Conservation (phyloP, 2,113 vertebrate species). For the Diadophis punctatus region DNA sequence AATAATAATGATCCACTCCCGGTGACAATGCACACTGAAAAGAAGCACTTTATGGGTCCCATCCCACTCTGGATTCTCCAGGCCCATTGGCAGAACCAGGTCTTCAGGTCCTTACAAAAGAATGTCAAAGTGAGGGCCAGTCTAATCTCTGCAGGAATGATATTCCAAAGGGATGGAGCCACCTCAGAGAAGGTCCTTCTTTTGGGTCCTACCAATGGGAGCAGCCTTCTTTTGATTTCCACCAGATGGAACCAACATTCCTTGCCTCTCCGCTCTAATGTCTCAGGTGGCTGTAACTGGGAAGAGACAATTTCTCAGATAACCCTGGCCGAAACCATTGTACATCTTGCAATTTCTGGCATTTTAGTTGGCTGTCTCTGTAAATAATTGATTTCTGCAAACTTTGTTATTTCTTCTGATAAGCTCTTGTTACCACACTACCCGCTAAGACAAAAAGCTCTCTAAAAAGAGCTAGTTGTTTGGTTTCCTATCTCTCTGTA, state of each 20-base stretch:
- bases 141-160: neutral
- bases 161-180: neutral
- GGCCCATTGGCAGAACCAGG: neutral
- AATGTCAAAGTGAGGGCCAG: no score
- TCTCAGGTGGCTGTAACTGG: neutral
- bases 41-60: neutral
- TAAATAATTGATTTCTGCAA: neutral
- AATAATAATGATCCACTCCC: neutral
- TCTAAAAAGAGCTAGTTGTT: conserved; percentile 23
- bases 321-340: neutral
- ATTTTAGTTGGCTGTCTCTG: conserved; percentile 6
- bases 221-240: neutral
- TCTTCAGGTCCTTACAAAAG: neutral
- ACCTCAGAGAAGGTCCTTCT: neutral
- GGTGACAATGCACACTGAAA: neutral
- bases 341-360: neutral
- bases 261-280: neutral
- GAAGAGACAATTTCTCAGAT: neutral
- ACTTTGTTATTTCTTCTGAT: conserved; percentile 8
- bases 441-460: neutral
- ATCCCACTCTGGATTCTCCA: neutral
- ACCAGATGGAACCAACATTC: neutral
- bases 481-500: conserved; percentile 10
- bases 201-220: neutral
- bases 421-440: conserved; percentile 2